phyloP scores from a whole-genome alignment of 1,140 invertebrate genomes.

The Tetramorium alpestre region DNA sequence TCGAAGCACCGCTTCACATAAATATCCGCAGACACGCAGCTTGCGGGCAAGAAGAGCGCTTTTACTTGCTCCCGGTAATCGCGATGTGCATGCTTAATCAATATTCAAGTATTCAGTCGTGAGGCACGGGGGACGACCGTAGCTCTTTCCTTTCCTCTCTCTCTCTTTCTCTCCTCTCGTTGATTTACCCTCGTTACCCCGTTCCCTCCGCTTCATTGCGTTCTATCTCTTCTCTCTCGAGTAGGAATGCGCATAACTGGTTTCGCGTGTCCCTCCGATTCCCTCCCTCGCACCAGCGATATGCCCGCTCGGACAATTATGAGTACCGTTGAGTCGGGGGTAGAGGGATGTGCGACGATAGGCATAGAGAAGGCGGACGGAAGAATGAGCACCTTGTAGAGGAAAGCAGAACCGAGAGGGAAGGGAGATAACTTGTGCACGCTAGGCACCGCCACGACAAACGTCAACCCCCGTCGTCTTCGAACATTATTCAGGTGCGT shows the following conservation, averaged over 20 bases:
- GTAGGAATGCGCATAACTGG: constrained; percentile 71
- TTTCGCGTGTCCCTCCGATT: constrained; percentile 61
- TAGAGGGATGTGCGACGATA: constrained; percentile 29
- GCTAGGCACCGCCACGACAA: constrained; percentile 84
- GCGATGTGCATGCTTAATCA: constrained; percentile 80
- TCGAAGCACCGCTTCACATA: constrained; percentile 68
- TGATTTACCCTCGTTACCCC: constrained; percentile 17
- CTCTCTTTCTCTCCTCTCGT: neutral
- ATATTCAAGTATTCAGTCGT: constrained; percentile 79
- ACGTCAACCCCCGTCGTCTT: constrained; percentile 78
- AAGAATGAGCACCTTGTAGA: constrained; percentile 32
- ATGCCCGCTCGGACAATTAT: constrained; percentile 78
- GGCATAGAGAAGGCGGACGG: neutral
- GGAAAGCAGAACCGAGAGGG: constrained; percentile 34
- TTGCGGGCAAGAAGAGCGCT: constrained; percentile 54
- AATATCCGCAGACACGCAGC: constrained; percentile 80
- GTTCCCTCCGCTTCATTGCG: neutral
- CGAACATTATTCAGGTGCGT: constrained; percentile 78
- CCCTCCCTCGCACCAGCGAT: constrained; percentile 64
- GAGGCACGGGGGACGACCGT: constrained; percentile 41
- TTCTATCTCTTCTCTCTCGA: neutral
- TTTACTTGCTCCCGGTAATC: constrained; percentile 74
- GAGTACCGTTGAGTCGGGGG: constrained; percentile 67
- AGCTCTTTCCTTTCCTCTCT: neutral
- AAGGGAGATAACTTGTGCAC: constrained; percentile 68